Evolutionary conservation across 37 sponge, comb jelly and placozoan species (phyloP), one percentile per base, ranked within the genome.

Genomic region (Ephydatia muelleri): DNA sequence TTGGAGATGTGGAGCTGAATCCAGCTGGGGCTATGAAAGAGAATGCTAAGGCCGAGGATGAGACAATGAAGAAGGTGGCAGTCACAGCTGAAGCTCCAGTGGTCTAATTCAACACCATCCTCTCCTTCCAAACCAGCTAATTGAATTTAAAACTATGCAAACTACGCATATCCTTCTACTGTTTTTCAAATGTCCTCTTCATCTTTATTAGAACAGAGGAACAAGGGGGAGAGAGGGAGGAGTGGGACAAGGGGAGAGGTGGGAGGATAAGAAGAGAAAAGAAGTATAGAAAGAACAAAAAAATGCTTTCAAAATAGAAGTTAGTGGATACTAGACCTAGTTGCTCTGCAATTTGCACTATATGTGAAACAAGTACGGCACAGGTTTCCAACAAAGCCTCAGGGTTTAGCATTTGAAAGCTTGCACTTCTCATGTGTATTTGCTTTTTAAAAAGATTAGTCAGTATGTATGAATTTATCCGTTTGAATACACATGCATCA

Each of bases 1-100:
- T 97, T 79, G 94, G 85, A 40, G 90, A 93, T 11, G 79, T 89
- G 38, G 87, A 88, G 35, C 74, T 87, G 28, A 49, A 79, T 28
- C 48, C 65, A 0, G 80, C 83, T 39, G 84, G 81, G 11, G 25
- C 33, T 12, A 36, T 75, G 39, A 66, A 76, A 40, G 74, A 27
- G 35, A 67, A 35, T 26, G 76, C 16, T 11, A 57, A 57, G 57
- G 16, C 12, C 16, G 57, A 57, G 19, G 57, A 21, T 14, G 19
- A 1, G 1, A 14, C 57, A 16, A 21, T 57, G 16, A 1, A 57
- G 12, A 11, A 57, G 16, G 57, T 11, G 16, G 19, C 19, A 19
- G 14, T 19, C 57, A 57, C 19, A 21, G 57, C 57, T 43, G 47
- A 11, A 8, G n/a, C n/a, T 43, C 8, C 47, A 11, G 47, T 11